A percentile compares a stretch with the other conserved stretches of the same genome.
phyloP scores from a whole-genome alignment of 2,797 vertebrate genomes.

The Cynopterus sphinx region DNA sequence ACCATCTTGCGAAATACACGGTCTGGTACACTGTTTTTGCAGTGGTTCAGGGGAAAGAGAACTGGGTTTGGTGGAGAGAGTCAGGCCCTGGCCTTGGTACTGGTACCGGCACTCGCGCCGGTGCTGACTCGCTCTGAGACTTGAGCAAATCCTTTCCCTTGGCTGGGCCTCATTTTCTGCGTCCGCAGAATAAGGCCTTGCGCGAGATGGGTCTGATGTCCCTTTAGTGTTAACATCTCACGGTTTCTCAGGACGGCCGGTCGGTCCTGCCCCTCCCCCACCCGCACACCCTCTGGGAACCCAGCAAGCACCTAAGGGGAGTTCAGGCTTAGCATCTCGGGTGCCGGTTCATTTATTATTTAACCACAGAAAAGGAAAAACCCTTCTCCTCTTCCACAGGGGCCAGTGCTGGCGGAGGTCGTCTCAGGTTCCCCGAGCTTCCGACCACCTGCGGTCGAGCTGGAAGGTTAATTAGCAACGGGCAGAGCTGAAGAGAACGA shows the following conservation, averaged over 20 bases:
- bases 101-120: too few species aligned
- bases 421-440: neutral
- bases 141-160: neutral
- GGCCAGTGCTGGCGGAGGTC: neutral
- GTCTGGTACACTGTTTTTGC: too few species aligned
- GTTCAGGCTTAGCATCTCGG: neutral
- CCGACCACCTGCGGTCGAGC: neutral
- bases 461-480: neutral
- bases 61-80: neutral
- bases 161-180: neutral
- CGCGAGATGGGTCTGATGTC: neutral
- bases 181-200: neutral
- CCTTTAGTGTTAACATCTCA: neutral
- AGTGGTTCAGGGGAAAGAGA: neutral
- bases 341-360: conserved; percentile 68
- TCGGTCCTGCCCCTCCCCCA: neutral
- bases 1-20: too few species aligned
- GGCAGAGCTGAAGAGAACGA: neutral
- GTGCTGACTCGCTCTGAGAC: neutral
- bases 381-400: neutral
- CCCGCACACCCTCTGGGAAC: neutral
- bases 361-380: conserved; percentile 46
- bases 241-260: neutral
- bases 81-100: neutral
- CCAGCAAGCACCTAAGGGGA: neutral